These are phyloP conservation scores for Agriopis marginaria DNA, from an alignment of 2,888 invertebrate species.

Conservation along the genomic window DNA sequence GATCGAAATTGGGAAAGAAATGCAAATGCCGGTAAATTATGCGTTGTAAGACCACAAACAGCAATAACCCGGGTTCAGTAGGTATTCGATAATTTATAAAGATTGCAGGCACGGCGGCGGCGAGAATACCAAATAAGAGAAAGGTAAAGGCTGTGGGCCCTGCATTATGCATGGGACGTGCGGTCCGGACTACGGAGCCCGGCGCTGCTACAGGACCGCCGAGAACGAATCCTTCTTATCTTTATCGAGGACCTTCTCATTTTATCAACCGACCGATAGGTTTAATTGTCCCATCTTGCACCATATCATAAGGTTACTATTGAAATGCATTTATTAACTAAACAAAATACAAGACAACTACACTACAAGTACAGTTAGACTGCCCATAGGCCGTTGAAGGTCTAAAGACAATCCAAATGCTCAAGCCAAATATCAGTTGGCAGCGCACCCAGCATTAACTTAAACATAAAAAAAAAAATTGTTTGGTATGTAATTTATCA, in stretches of 20 bases:
- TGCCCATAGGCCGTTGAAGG: too few relatives aligned
- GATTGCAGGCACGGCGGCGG: constrained; percentile 29
- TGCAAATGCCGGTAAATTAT: constrained; percentile 14
- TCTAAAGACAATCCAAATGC: too few relatives aligned
- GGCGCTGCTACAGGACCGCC: background rate
- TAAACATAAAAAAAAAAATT: too few relatives aligned
- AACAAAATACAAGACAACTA: too few relatives aligned
- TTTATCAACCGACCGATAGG: background rate
- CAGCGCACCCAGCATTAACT: too few relatives aligned
- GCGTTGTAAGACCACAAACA: constrained; percentile 9
- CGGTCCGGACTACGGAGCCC: constrained; percentile 13
- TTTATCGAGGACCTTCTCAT: background rate
- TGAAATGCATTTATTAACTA: too few relatives aligned
- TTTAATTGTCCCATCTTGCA: background rate
- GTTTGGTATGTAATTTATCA: too few relatives aligned
- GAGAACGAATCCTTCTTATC: constrained; percentile 1
- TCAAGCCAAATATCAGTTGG: too few relatives aligned
- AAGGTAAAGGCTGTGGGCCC: constrained; percentile 51
- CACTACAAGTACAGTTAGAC: too few relatives aligned
- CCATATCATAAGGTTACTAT: too few relatives aligned
- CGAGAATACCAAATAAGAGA: constrained; percentile 50
- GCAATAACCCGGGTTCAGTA: constrained; percentile 18
- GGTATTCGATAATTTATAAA: constrained; percentile 33
- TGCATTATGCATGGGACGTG: constrained; percentile 53
- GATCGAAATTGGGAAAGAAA: constrained; percentile 1